These are phyloP conservation scores for Ginglymostoma cirratum DNA, from an alignment of 2,113 vertebrate species.

Conservation along the genomic window DNA sequence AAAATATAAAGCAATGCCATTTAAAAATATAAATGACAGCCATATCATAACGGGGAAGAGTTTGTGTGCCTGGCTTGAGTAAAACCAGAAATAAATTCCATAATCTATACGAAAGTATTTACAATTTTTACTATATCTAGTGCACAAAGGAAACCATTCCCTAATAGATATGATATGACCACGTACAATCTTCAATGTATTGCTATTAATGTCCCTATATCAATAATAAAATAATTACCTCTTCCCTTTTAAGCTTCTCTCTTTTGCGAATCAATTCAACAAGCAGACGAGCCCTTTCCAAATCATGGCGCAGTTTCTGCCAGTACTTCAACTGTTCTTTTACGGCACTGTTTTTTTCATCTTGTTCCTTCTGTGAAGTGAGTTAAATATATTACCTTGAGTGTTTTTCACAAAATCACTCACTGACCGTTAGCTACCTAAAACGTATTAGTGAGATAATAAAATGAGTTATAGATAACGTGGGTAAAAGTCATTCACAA, in stretches of 20 bases:
- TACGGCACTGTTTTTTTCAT: constrained; percentile 85
- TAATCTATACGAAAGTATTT: not conserved
- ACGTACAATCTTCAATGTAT: not conserved
- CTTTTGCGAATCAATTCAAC: constrained; percentile 95
- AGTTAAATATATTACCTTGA: not conserved
- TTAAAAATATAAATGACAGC: not conserved
- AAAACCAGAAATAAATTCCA: not conserved
- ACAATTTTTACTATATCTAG: not conserved
- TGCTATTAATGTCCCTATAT: not conserved
- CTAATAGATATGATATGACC: not conserved
- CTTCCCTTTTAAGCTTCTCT: constrained; percentile 92
- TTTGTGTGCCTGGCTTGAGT: not conserved
- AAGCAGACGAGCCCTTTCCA: constrained; percentile 85
- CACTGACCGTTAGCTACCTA: not conserved
- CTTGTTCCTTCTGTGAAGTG: constrained; percentile 71
- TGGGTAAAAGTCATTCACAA: not conserved
- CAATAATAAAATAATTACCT: constrained; percentile 57
- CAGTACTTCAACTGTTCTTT: constrained; percentile 92
- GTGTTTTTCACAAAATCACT: not conserved
- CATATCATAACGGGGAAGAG: not conserved
- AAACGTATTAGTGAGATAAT: not conserved
- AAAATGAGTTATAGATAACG: not conserved
- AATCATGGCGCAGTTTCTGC: constrained; percentile 93
- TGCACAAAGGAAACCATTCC: not conserved
- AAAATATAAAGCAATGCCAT: not conserved